A percentile compares a stretch with the other conserved stretches of the same genome.
These are phyloP conservation scores for Lipophrys pholis DNA, from an alignment of 2,113 vertebrate species.

Conservation along the genomic window DNA sequence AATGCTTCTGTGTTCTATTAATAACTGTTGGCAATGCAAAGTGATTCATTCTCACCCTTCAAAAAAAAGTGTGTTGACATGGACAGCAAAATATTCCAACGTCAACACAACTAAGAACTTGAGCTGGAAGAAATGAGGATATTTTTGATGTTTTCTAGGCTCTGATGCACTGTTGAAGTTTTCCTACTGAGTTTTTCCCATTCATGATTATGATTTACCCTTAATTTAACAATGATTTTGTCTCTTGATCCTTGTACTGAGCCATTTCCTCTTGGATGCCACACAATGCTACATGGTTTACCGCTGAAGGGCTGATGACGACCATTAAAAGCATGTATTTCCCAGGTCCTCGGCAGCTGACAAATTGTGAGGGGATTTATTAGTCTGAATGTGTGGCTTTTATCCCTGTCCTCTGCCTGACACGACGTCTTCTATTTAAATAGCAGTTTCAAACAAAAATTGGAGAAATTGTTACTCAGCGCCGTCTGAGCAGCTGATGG, in stretches of 20 bases:
- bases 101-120: neutral
- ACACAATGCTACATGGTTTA: constrained; percentile 16
- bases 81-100: neutral
- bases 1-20: constrained; percentile 31
- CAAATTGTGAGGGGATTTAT: constrained; percentile 68
- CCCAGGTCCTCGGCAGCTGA: constrained; percentile 65
- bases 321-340: constrained; percentile 54
- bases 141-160: neutral
- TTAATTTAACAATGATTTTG: constrained; percentile 17
- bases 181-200: neutral
- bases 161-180: neutral
- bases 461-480: constrained; percentile 69
- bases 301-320: constrained; percentile 37
- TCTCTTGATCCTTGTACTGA: constrained; percentile 1
- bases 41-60: constrained; percentile 27
- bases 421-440: constrained; percentile 78
- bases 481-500: constrained; percentile 61
- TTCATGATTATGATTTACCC: neutral
- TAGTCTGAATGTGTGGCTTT: constrained; percentile 48
- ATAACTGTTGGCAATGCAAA: constrained; percentile 9
- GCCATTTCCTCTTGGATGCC: constrained; percentile 15
- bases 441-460: constrained; percentile 69
- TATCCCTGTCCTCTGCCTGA: constrained; percentile 61
- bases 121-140: neutral
- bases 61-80: neutral